Evolutionary conservation across 2,888 invertebrate genomes (phyloP).

Genomic region (Deilephila porcellus): DNA sequence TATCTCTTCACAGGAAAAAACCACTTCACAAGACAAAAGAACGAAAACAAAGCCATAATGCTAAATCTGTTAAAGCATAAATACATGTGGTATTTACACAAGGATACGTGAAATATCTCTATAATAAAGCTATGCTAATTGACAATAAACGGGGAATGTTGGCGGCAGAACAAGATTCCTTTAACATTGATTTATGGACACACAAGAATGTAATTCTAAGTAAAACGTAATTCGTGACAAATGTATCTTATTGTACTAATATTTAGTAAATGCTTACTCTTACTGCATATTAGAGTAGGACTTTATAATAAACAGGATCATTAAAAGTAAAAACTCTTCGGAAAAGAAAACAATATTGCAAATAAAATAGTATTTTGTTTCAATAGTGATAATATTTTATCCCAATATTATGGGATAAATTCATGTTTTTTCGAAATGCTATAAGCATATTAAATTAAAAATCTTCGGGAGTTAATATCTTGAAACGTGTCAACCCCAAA

Average conservation of each 20-base stretch:
- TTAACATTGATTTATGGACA: slow-evolving; percentile 20
- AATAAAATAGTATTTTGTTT: no score
- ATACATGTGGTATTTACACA: not conserved
- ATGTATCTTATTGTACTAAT: slow-evolving; percentile 15
- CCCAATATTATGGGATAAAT: no score
- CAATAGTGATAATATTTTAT: no score
- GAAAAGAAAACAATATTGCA: no score
- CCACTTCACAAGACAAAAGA: no score
- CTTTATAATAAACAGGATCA: no score
- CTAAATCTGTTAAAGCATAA: not conserved
- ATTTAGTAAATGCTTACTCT: not conserved
- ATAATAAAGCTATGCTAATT: slow-evolving; percentile 10
- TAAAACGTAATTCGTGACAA: slow-evolving; percentile 24
- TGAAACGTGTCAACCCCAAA: not conserved
- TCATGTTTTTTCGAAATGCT: no score
- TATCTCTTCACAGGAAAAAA: no score
- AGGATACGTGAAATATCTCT: not conserved
- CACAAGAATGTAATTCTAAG: slow-evolving; percentile 8
- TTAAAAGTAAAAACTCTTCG: no score
- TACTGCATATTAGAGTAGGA: not conserved
- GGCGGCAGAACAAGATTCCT: slow-evolving; percentile 11
- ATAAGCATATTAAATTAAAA: not conserved
- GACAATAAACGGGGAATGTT: slow-evolving; percentile 19
- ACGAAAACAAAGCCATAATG: no score
- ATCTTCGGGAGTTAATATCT: not conserved